Evolutionary conservation across 2,113 vertebrate species (phyloP), one percentile per base, ranked within the genome.

Genomic region (Lipotes vexillifer): DNA sequence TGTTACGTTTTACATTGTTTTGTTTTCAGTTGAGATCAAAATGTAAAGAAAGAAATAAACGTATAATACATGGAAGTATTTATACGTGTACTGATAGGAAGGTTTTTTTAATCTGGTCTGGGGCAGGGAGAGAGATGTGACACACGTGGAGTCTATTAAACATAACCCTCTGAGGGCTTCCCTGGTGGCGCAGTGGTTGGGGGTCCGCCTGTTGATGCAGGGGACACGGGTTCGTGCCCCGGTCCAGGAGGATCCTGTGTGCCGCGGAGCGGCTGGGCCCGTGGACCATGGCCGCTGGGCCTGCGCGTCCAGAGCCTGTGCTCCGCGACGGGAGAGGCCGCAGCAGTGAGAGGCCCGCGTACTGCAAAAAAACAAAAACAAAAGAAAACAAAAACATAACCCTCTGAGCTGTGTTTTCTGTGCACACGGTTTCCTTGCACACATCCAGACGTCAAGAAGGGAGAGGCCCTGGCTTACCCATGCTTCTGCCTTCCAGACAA

Each of bases 121-220:
- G 63, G 33, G 75, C 3, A 5, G 88, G 57, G 49, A 75, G 57
- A 46, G 27, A 29, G 1, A 8, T 2, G 10, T 0, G 3, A 10
- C n/a, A 20, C 3, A 0, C 0, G 3, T 1, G 21, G 68, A 5
- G 8, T 29, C 20, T 25, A 13, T 1, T 23, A 0, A 3, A 41
- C 1, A 2, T 5, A 4, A 20, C 29, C 31, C 65, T 93, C 11
- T 14, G 17, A 12, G 36, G 44, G 44, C 44, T 46, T 46, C 44
- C 44, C 44, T 46, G 44, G 44, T 46, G 2, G 44, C 44, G 44
- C 44, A 46, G 44, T 46, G 44, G 44, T 11, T 46, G 44, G 44
- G 44, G 44, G 44, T 46, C 44, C 44, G 44, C 44, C 44, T 44
- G 44, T 8, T 44, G 8, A 44, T 44, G 44, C 44, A 9, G 44